Evolutionary conservation across 2,888 invertebrate species (phyloP).

Genomic region (Macrosoma leucophasiata): DNA sequence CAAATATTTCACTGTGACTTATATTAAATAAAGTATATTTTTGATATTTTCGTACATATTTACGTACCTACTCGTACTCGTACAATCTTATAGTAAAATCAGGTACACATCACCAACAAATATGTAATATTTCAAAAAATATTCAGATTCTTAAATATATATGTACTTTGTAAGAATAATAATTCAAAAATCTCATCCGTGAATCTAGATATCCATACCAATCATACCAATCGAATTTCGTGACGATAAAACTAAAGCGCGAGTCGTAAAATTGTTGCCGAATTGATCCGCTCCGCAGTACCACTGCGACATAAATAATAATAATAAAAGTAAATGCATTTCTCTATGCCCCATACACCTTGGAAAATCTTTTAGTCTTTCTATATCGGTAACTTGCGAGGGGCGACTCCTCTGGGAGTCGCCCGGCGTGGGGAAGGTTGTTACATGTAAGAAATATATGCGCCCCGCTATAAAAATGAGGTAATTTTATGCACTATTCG

Average conservation of each 20-base stretch:
- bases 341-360: constrained; percentile 42
- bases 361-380: constrained; percentile 50
- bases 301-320: constrained; percentile 51
- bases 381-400: constrained; percentile 35
- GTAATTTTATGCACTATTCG: constrained; percentile 67
- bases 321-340: constrained; percentile 57
- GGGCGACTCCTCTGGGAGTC: constrained; percentile 48
- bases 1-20: too few relatives aligned
- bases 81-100: too few relatives aligned
- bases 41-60: too few relatives aligned
- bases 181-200: constrained; percentile 24
- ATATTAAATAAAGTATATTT: too few relatives aligned
- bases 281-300: constrained; percentile 56
- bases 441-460: constrained; percentile 50
- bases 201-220: constrained; percentile 47
- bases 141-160: too few relatives aligned
- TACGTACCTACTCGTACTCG: too few relatives aligned
- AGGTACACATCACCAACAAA: too few relatives aligned
- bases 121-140: too few relatives aligned
- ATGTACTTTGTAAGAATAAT: too few relatives aligned
- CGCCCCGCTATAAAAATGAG: constrained; percentile 57
- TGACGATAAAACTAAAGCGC: constrained; percentile 58
- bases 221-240: constrained; percentile 63
- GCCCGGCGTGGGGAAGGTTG: constrained; percentile 33
- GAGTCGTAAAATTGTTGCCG: constrained; percentile 55